phyloP scores from a whole-genome alignment of 2,113 vertebrate species.

The Circaetus gallicus region DNA sequence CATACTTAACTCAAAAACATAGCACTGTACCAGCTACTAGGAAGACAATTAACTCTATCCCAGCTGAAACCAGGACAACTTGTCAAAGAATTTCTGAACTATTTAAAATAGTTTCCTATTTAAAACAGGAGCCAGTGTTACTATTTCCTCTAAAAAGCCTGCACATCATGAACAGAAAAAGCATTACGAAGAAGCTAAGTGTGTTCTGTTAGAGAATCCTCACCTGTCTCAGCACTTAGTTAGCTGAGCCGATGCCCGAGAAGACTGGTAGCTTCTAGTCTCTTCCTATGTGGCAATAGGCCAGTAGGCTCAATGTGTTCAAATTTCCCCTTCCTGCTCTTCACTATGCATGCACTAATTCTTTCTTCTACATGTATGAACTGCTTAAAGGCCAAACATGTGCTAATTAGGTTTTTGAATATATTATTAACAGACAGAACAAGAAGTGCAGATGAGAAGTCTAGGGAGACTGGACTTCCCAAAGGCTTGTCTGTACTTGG shows the following conservation, averaged over 20 bases:
- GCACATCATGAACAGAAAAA: background rate
- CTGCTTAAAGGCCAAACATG: background rate
- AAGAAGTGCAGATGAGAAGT: background rate
- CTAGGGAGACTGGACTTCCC: background rate
- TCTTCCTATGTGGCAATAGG: background rate
- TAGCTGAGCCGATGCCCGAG: background rate
- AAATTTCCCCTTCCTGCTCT: background rate
- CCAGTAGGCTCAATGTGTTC: background rate
- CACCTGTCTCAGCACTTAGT: background rate
- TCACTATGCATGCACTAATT: fast-evolving
- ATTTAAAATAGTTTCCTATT: background rate
- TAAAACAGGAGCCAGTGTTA: background rate
- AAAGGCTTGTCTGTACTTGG: background rate
- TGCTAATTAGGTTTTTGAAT: background rate
- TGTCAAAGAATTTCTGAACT: background rate
- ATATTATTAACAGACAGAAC: background rate
- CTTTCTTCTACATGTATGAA: background rate
- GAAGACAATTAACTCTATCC: too few relatives aligned
- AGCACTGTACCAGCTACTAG: too few relatives aligned
- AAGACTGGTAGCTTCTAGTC: background rate
- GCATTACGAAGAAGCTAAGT: background rate
- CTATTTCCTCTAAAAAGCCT: background rate
- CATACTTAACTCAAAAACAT: too few relatives aligned
- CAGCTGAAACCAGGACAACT: background rate
- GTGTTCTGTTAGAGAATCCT: background rate